Base-by-base conservation (phyloP, 2,113 vertebrate genomes). In the Corydoras maculifer region DNA sequence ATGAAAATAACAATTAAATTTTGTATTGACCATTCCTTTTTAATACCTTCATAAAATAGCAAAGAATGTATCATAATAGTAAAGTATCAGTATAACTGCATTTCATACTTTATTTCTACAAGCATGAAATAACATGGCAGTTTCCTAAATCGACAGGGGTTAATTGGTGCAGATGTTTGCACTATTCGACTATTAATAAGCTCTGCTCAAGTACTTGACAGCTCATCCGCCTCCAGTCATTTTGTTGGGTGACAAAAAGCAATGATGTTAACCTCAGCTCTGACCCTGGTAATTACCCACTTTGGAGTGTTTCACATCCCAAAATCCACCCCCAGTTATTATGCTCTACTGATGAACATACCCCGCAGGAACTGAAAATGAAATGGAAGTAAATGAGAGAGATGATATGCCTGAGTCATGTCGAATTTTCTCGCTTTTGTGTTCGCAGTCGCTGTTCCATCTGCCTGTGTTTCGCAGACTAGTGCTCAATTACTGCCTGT, bases 361-460 rank as follows among this genome's bases (percentile, higher is more conserved):
- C 30, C 65, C 62, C 31, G 58, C 54, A 15, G 59, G 68, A 66
- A 74, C 68, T 62, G 72, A 68, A 68, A 68, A 61, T 54, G 66
- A 74, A 74, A 74, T 62, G 72, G 57, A 62, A 68, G 65, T 55
- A 74, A 74, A 74, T 74, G 65, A 68, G 55, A 58, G 55, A 43
- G 65, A 61, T 73, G 72, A 74, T 68, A 68, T 68, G 31, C 14
- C 53, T 49, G 72, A 67, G 58, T 73, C 64, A 68, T 32, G 29
- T 5, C 9, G 51, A 73, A 73, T 54, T 66, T 35, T 73, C 65
- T 73, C 58, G 51, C 72, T 68, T 70, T 69, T 76, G 61, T 79
- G 68, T 67, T 82, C 82, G 49, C 83, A 99, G 97, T 99, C 97
- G 14, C 87, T 99, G 57, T 99, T 98, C 83, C 94, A 98, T 78